These are phyloP conservation scores for Ischnura elegans DNA, from an alignment of 2,888 invertebrate genomes.

Conservation along the genomic window DNA sequence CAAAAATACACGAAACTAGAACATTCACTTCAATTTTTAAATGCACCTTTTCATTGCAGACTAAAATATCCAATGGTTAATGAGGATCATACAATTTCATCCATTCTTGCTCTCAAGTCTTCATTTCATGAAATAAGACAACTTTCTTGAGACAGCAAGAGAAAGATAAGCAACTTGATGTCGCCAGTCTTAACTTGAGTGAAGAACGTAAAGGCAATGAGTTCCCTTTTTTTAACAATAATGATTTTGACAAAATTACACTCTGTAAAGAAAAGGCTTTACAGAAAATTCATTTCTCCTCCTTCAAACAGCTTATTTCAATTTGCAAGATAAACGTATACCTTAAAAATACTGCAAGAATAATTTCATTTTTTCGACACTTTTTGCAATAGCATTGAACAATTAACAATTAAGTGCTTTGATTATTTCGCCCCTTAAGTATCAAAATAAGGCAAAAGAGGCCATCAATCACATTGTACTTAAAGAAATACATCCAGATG, in stretches of 20 bases:
- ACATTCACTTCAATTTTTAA: conserved; percentile 9
- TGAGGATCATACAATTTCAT: not conserved
- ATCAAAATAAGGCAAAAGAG: conserved; percentile 39
- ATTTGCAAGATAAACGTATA: not conserved
- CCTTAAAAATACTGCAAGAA: conserved; percentile 11
- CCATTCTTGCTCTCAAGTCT: conserved; percentile 6
- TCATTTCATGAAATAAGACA: not conserved
- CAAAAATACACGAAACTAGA: conserved; percentile 24
- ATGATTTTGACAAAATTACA: not conserved
- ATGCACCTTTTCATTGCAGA: conserved; percentile 40
- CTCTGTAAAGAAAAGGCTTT: conserved; percentile 26
- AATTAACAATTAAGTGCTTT: not conserved
- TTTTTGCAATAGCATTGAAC: not conserved
- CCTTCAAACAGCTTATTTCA: not conserved
- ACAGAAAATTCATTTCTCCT: not conserved
- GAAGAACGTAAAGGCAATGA: not conserved
- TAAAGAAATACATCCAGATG: not conserved
- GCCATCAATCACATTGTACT: not conserved
- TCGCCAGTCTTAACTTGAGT: not conserved
- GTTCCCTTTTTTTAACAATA: conserved; percentile 1
- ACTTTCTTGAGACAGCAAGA: not conserved
- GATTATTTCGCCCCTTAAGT: not conserved
- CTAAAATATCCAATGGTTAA: not conserved
- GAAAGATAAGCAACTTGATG: conserved; percentile 22
- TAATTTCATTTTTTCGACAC: not conserved